Base-by-base conservation (phyloP, 2,113 vertebrate species). In the Falco punctatus region DNA sequence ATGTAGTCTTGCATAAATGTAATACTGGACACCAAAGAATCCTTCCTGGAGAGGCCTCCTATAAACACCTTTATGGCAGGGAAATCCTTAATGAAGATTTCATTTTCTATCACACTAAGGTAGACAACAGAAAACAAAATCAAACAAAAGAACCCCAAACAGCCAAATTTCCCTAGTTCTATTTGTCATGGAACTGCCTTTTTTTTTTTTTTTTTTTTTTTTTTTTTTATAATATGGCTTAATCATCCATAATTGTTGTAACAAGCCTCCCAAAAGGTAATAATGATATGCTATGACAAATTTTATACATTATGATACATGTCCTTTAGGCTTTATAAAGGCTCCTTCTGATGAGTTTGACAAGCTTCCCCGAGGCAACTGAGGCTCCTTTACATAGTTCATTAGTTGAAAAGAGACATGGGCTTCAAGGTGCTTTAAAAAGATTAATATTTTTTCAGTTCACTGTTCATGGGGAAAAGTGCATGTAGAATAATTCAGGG, bases 241-340 rank as follows among this genome's bases (percentile, higher is more conserved):
- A 95, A 94, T 95, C 64, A 92, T 90, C 65, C 3, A 2, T 86
- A 91, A 81, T 74, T 91, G 64, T 88, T 90, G 65, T 81, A 96
- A 64, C 40, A 89, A 94, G 48, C 44, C 72, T 97, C 95, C 83
- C 75, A 78, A 94, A 93, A 95, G 82, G 82, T 90, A 95, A 82
- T 91, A 93, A 97, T 87, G 79, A 92, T 78, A 93, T 88, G 67
- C 80, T 78, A 22, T 88, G 95, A 90, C 88, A 90, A 84, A 94
- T 97, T 91, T 93, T 95, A 86, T 88, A 88, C 86, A 81, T 93
- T 93, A 88, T 77, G 88, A 83, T 96, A 83, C 82, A 81, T 78
- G 84, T 96, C 86, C 92, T 93, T 90, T 84, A 90, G 90, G 90
- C 92, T 96, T 96, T 84, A 64, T 79, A 83, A 90, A 86, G 86